Evolutionary conservation across 2,113 vertebrate species (phyloP), one percentile per base, ranked within the genome.

Genomic region (Elephas maximus): DNA sequence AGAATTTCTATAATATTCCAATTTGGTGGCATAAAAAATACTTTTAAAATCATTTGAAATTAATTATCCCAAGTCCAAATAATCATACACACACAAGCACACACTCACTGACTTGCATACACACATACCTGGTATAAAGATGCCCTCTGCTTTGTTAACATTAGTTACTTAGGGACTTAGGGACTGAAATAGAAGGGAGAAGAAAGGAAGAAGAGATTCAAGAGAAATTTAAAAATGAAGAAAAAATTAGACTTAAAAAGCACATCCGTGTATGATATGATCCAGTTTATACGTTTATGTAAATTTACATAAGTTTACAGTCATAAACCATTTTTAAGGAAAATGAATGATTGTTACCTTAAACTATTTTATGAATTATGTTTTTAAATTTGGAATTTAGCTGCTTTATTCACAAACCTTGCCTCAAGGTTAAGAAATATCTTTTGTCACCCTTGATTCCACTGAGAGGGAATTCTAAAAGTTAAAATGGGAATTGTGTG

Each of bases 261-360:
- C 0, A 94, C 44, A 17, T 7, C 9, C 51, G n/a, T 57, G 8
- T 84, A 63, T 92, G 33, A 79, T n/a, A 65, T 65, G 24, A 63
- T 44, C 3, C 37, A 53, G 44, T 79, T 28, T 84, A 78, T 51
- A 41, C 23, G 41, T 60, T 63, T 91, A 69, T 69, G 6, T 26
- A 90, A 69, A 24, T 2, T 80, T 74, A n/a, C 37, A 20, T 41
- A 84, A 33, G 5, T 62, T 21, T 88, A 57, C 20, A 57, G 2
- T 28, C 44, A 67, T 77, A 37, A 37, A 69, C 53, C 57, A 81
- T n/a, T 91, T 88, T 91, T 53, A 18, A 63, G 73, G 15, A 73
- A 80, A 92, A 81, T 67, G 18, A 87, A 80, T 94, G n/a, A 63
- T 73, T 4, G 20, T 41, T 91, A 92, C 26, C 44, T 84, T 79